Percentiles rank a stretch among this genome's conserved stretches.
Evolutionary conservation across 1,140 invertebrate genomes (phyloP).

Genomic region (Procambarus virginalis): DNA sequence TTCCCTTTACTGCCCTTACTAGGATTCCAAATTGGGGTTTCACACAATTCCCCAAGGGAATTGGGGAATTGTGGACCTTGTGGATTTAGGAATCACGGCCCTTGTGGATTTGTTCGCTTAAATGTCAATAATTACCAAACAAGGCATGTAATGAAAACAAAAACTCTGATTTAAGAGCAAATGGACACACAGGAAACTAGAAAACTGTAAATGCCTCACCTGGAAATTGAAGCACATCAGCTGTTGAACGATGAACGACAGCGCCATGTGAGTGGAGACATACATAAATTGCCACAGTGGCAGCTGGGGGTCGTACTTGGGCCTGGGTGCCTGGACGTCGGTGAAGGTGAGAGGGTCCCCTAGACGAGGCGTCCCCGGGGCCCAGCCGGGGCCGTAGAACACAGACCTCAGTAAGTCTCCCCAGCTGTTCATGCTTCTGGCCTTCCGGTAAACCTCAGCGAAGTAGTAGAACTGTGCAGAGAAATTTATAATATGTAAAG

Average conservation of each 20-base stretch:
- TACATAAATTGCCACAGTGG: background rate
- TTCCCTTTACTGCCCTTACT: too few species aligned
- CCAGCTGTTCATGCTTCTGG: constrained; percentile 1
- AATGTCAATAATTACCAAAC: too few species aligned
- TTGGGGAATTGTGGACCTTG: too few species aligned
- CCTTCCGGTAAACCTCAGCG: background rate
- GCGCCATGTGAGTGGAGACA: background rate
- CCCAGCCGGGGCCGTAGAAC: constrained; percentile 41
- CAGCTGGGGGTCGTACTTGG: background rate
- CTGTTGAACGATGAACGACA: background rate
- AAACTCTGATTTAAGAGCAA: too few species aligned
- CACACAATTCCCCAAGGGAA: too few species aligned
- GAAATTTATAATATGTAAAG: too few species aligned
- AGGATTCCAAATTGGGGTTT: too few species aligned
- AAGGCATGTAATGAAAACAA: too few species aligned
- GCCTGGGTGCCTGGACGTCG: constrained; percentile 10
- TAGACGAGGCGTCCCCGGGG: constrained; percentile 22
- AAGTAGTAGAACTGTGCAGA: constrained; percentile 6
- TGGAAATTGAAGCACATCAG: background rate
- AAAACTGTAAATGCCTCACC: background rate
- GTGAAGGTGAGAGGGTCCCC: constrained; percentile 34
- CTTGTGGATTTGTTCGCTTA: too few species aligned
- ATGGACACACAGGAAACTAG: too few species aligned
- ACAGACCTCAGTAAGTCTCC: constrained; percentile 14
- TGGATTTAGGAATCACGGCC: too few species aligned